Evolutionary conservation across 2,797 vertebrate genomes (phyloP).

Genomic region (Bryconaethiops microstoma): DNA sequence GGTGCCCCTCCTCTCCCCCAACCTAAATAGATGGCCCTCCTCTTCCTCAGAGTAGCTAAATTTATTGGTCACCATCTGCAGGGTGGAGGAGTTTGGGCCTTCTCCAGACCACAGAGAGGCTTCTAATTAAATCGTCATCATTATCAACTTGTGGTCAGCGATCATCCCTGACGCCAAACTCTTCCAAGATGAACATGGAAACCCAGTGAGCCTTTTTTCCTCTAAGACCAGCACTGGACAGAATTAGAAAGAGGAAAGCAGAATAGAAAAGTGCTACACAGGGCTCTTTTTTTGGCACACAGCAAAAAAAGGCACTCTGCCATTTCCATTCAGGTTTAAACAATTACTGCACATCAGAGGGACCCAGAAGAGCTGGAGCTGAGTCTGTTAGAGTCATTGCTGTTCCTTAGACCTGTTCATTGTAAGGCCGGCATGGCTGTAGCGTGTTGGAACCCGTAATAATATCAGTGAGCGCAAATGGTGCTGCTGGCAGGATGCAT

Average conservation of each 20-base stretch:
- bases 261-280: conserved; percentile 58
- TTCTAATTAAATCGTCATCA: conserved; percentile 89
- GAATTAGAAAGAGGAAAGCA: conserved; percentile 73
- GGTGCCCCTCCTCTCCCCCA: conserved; percentile 76
- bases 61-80: conserved; percentile 84
- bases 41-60: conserved; percentile 79
- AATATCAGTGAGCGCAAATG: conserved; percentile 76
- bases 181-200: conserved; percentile 78
- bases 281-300: conserved; percentile 64
- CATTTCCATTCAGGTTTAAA: conserved; percentile 82
- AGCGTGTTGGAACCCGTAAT: conserved; percentile 56
- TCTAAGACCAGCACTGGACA: conserved; percentile 68
- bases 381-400: conserved; percentile 65
- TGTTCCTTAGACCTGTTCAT: conserved; percentile 58
- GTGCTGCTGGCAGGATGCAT: conserved; percentile 73
- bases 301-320: conserved; percentile 65
- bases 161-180: conserved; percentile 74
- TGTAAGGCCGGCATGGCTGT: conserved; percentile 39
- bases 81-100: conserved; percentile 81
- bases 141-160: conserved; percentile 83
- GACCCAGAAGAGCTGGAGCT: conserved; percentile 66
- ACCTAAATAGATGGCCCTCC: conserved; percentile 69
- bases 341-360: conserved; percentile 78
- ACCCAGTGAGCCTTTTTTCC: conserved; percentile 71
- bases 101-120: conserved; percentile 81